phyloP scores from a whole-genome alignment of 2,797 vertebrate genomes.

The Poeciliopsis turneri region DNA sequence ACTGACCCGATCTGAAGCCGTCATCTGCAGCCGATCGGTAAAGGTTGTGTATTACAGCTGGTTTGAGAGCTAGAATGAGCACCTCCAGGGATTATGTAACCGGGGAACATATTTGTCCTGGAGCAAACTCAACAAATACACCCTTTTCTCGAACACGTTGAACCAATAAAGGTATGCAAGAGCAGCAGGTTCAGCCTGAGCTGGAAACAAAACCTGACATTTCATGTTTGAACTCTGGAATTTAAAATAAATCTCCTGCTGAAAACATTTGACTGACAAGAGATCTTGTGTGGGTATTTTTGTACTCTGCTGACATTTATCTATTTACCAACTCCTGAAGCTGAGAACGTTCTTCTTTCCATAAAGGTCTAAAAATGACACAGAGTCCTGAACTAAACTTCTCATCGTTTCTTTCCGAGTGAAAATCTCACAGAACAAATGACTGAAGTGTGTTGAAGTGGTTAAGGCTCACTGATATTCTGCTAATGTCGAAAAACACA shows the following conservation, averaged over 20 bases:
- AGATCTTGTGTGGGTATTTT: not conserved
- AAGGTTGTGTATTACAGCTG: constrained; percentile 6
- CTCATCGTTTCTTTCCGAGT: not conserved
- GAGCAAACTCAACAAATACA: constrained; percentile 30
- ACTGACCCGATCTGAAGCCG: constrained; percentile 7
- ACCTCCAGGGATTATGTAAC: constrained; percentile 48
- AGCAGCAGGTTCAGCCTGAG: constrained; percentile 39
- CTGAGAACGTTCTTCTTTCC: not conserved
- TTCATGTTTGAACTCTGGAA: not conserved
- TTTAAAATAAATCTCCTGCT: constrained; percentile 3
- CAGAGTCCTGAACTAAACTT: not conserved
- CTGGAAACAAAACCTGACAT: not conserved
- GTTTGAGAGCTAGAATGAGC: not conserved
- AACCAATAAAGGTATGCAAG: not conserved
- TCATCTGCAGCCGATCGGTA: not conserved
- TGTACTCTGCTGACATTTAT: not conserved
- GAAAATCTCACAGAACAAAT: not conserved
- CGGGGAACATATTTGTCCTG: constrained; percentile 17
- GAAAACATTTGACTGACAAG: not conserved
- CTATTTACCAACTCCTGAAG: not conserved
- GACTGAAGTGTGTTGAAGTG: not conserved
- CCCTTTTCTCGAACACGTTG: not conserved
- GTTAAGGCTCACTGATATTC: not conserved
- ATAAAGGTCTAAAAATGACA: not conserved
- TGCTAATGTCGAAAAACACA: no score